Conservation (phyloP, 2,888 invertebrate genomes). For the Flabesymbios commensalis region DNA sequence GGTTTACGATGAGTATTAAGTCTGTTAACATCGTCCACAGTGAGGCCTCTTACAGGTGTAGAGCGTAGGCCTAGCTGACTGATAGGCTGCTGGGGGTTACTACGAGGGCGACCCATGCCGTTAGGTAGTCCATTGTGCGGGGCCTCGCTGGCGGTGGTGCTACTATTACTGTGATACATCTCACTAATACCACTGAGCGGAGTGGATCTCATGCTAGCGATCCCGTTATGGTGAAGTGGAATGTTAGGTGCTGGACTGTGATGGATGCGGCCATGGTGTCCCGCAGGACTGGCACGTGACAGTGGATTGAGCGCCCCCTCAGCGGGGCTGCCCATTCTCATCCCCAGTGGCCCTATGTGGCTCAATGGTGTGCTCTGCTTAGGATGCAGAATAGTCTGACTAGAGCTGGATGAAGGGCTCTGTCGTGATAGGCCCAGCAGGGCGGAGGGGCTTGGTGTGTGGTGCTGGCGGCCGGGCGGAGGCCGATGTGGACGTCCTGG, state of each 20-base stretch:
- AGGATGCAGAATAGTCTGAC: conserved; percentile 31
- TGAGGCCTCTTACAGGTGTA: conserved; percentile 70
- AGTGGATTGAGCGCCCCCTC: conserved; percentile 54
- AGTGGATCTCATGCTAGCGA: conserved; percentile 27
- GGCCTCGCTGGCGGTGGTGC: conserved; percentile 18
- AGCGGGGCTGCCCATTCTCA: neutral
- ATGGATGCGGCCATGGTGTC: neutral
- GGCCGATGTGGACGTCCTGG: neutral
- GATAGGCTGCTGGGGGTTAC: conserved; percentile 29
- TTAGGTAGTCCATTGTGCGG: conserved; percentile 1
- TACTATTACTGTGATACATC: conserved; percentile 22
- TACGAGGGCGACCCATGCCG: conserved; percentile 18
- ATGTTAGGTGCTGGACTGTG: neutral
- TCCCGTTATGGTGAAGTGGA: neutral
- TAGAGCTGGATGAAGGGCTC: conserved; percentile 18
- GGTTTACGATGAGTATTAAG: conserved; percentile 63
- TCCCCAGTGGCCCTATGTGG: neutral
- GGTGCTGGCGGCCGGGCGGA: neutral
- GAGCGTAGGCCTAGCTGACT: conserved; percentile 21
- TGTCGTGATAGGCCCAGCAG: conserved; percentile 11
- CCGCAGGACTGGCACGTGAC: conserved; percentile 1
- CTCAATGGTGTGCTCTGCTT: conserved; percentile 31
- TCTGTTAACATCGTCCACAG: conserved; percentile 90
- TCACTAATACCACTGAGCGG: conserved; percentile 25
- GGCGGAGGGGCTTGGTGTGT: conserved; percentile 19